Evolutionary conservation across 2,113 vertebrate genomes (phyloP).

Genomic region (Psophia crepitans): DNA sequence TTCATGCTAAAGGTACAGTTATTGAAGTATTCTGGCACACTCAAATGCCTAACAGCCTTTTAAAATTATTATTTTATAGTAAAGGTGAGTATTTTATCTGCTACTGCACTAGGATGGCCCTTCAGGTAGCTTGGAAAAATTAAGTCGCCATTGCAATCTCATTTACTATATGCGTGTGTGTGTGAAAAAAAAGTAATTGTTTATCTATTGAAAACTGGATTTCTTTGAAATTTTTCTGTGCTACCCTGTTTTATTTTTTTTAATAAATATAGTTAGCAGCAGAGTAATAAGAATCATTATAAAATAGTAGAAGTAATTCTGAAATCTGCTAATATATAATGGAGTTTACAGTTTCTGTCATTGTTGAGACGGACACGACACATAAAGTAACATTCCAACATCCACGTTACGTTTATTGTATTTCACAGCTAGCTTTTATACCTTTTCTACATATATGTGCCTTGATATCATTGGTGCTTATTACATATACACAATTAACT

Average conservation of each 20-base stretch:
- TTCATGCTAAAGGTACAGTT: background rate
- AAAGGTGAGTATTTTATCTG: background rate
- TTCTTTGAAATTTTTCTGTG: background rate
- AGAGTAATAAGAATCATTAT: background rate
- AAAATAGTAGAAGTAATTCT: background rate
- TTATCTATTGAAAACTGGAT: background rate
- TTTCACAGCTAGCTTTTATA: too few relatives aligned
- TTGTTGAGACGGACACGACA: too few relatives aligned
- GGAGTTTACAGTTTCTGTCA: background rate
- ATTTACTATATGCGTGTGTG: background rate
- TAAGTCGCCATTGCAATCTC: background rate
- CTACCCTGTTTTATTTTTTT: background rate
- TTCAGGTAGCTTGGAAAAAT: background rate
- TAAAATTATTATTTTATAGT: background rate
- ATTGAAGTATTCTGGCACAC: background rate
- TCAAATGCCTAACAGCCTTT: background rate
- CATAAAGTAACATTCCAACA: too few relatives aligned
- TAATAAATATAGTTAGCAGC: background rate
- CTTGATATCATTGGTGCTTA: too few relatives aligned
- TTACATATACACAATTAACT: too few relatives aligned
- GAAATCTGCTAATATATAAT: background rate
- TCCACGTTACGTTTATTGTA: too few relatives aligned
- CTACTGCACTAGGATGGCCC: background rate
- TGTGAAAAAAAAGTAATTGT: background rate
- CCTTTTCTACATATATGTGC: too few relatives aligned